Percentiles rank a stretch among this genome's conserved stretches.
These are phyloP conservation scores for Bombus superbus DNA, from an alignment of 1,140 invertebrate species.

Conservation along the genomic window DNA sequence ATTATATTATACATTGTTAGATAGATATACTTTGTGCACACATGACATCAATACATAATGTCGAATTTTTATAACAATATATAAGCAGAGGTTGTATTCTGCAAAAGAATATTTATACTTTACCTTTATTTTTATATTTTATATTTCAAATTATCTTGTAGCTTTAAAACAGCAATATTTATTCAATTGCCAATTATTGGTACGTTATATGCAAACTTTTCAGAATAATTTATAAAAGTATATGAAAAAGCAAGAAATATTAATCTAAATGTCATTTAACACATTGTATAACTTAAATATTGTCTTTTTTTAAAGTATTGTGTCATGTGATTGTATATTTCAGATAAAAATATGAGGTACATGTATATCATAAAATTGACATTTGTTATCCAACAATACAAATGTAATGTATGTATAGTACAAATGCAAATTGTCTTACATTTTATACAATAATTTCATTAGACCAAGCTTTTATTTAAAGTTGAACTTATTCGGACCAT, in stretches of 20 bases:
- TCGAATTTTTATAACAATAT: background rate
- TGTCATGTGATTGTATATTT: constrained; percentile 17
- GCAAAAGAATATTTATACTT: constrained; percentile 5
- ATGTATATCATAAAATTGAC: constrained; percentile 57
- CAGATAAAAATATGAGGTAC: constrained; percentile 26
- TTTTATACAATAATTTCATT: constrained; percentile 31
- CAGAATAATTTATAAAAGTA: background rate
- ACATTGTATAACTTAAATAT: background rate
- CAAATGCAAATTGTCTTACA: constrained; percentile 20
- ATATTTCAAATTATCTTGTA: background rate
- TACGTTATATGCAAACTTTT: background rate
- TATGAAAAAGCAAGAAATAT: background rate
- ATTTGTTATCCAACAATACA: constrained; percentile 40
- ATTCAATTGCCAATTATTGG: background rate
- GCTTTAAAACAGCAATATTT: background rate
- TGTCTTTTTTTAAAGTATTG: background rate
- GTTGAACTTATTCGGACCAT: constrained; percentile 43
- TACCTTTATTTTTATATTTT: background rate
- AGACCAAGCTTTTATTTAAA: background rate
- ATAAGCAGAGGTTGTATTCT: constrained; percentile 2
- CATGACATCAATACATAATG: background rate
- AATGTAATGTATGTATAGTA: constrained; percentile 30
- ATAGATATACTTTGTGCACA: background rate
- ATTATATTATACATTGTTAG: background rate
- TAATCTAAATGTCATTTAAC: background rate